Evolutionary conservation across 2,113 vertebrate genomes (phyloP).

Genomic region (Pedionomus torquatus): DNA sequence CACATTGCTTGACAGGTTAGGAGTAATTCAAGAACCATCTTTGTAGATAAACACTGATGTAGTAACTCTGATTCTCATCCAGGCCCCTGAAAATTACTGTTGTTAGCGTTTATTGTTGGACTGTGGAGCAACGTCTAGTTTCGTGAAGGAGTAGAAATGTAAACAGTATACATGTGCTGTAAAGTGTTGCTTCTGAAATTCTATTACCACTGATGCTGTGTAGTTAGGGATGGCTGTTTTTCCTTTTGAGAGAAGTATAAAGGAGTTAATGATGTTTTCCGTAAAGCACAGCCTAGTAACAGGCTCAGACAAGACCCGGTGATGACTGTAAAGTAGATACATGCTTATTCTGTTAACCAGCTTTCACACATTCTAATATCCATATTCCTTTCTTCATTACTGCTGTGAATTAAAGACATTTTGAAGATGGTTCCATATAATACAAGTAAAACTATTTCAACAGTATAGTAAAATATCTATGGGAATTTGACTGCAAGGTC

Average conservation of each 20-base stretch:
- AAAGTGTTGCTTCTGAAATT: neutral
- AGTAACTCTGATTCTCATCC: neutral
- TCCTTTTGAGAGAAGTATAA: neutral
- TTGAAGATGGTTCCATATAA: neutral
- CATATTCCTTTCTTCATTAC: neutral
- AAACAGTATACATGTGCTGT: neutral
- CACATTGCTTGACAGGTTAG: neutral
- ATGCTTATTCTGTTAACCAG: neutral
- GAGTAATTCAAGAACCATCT: neutral
- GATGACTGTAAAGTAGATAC: conserved; percentile 35
- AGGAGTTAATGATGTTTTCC: conserved; percentile 23
- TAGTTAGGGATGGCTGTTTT: neutral
- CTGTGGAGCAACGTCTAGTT: neutral
- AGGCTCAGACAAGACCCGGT: conserved; percentile 31
- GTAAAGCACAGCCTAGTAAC: neutral
- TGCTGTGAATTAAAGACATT: neutral
- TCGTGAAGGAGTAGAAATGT: neutral
- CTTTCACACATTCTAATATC: neutral
- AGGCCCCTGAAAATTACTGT: neutral
- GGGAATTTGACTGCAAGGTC: neutral
- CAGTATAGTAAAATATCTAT: neutral
- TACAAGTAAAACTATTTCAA: neutral
- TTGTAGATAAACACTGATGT: neutral
- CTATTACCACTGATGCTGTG: neutral
- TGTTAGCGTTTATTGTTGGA: neutral